Base-by-base conservation (phyloP, 2,797 vertebrate genomes). In the Pogonophryne albipinna region DNA sequence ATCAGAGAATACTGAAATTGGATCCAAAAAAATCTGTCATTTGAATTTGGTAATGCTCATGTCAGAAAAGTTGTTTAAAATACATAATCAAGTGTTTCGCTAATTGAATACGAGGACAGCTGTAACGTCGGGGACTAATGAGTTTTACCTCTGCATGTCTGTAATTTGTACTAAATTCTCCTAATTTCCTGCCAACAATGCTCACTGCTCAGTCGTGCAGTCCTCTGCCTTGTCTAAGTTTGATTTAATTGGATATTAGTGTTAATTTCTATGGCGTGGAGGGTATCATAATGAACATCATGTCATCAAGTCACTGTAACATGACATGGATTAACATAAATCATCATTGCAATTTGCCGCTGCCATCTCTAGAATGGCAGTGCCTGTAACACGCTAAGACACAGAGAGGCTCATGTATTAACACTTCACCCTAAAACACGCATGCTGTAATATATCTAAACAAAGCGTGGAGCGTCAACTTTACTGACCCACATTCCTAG, bases 271-370 rank as follows among this genome's bases (percentile, higher is more conserved):
- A 44, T 82, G 90, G 78, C 78, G 83, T 60, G 75, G 64, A 86
- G 68, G 68, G 68, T 82, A 85, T 82, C 79, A 76, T 85, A 76
- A 89, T 84, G 69, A 83, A 78, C 74, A 87, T 87, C 76, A 76
- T 90, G 83, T 90, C 87, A 87, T 87, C 85, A 85, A 84, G 85
- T 65, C 72, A 70, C 76, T 71, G 61, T 61, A 82, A 90, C 91
- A 89, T 84, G 89, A 91, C 89, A 90, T 90, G 89, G 82, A 91
- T 91, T 89, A 91, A 85, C 87, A 85, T 77, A 85, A 87, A 84
- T 84, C 90, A 88, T 87, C 84, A 61, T 59, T 15, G 72, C 82
- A 86, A 88, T 92, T 92, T 86, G 67, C 83, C 38, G 59, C 84
- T 74, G 90, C 77, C 83, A 46, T 75, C 67, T 91, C 80, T 34